Percentiles rank a stretch among this genome's conserved stretches.
These are phyloP conservation scores for Loxodonta africana DNA, from an alignment of 2,113 vertebrate species.

Conservation along the genomic window DNA sequence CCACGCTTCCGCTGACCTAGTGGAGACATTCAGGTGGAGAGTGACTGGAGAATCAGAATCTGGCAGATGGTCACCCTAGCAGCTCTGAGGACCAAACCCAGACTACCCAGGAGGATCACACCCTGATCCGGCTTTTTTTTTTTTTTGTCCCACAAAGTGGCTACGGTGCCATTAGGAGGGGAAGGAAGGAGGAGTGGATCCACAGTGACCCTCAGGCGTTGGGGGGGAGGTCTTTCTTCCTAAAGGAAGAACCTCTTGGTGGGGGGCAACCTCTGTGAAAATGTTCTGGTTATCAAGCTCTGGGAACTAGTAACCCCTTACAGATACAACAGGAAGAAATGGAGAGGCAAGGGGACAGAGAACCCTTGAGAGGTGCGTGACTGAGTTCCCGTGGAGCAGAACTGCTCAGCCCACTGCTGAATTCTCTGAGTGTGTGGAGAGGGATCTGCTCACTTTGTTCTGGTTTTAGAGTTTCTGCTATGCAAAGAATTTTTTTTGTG, in stretches of 20 bases:
- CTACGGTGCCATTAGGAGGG: background rate
- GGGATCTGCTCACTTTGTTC: background rate
- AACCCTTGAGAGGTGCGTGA: background rate
- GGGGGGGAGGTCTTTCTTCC: background rate
- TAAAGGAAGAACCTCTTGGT: background rate
- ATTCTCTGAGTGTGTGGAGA: background rate
- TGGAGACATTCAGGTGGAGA: background rate
- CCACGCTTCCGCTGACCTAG: background rate
- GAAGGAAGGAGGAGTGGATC: background rate
- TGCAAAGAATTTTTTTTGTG: slow-evolving; percentile 81
- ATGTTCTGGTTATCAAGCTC: background rate
- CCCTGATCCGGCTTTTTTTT: background rate
- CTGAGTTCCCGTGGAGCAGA: background rate
- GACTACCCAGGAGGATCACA: background rate
- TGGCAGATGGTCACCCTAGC: background rate
- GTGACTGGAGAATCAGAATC: background rate
- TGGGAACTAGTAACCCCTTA: background rate
- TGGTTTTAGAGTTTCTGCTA: slow-evolving; percentile 66
- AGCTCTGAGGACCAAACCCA: background rate
- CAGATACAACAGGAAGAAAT: background rate
- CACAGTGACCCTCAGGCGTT: background rate
- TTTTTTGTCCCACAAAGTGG: background rate
- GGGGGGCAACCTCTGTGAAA: background rate
- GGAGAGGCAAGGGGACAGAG: background rate
- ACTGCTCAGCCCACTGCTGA: background rate